Evolutionary conservation across 2,797 vertebrate genomes (phyloP).

Genomic region (Coluber constrictor): DNA sequence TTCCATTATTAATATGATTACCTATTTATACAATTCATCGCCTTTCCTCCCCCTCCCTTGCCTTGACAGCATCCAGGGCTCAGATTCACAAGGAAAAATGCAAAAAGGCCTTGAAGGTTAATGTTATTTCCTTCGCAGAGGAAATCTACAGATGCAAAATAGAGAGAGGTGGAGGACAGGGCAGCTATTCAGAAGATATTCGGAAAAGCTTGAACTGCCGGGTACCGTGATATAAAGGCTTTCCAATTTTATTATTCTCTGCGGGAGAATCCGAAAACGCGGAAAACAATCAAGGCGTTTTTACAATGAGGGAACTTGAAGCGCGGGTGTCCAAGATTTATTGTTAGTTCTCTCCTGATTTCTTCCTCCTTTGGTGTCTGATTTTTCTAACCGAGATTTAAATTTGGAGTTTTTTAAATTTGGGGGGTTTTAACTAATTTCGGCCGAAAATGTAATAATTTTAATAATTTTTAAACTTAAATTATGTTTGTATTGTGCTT

Average conservation of each 20-base stretch:
- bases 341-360: neutral
- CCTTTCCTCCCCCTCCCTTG: rapidly evolving
- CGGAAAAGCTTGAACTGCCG: neutral
- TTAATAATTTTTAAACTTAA: too few species aligned
- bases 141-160: neutral
- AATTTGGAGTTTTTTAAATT: too few species aligned
- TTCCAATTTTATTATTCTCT: neutral
- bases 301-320: neutral
- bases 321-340: neutral
- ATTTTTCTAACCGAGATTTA: neutral
- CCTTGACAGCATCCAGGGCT: neutral
- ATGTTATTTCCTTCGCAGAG: neutral
- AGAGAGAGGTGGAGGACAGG: neutral
- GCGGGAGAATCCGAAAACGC: neutral
- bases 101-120: neutral
- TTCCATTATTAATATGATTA: conserved; percentile 3
- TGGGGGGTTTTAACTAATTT: too few species aligned
- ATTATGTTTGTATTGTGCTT: too few species aligned
- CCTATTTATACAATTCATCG: neutral
- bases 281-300: neutral
- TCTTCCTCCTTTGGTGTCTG: neutral
- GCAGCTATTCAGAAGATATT: neutral
- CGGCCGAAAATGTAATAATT: too few species aligned
- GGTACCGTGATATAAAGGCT: neutral
- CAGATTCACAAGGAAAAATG: neutral